A percentile compares a stretch with the other conserved stretches of the same genome.
phyloP scores from a whole-genome alignment of 2,888 invertebrate species.

The Lobophora halterata region DNA sequence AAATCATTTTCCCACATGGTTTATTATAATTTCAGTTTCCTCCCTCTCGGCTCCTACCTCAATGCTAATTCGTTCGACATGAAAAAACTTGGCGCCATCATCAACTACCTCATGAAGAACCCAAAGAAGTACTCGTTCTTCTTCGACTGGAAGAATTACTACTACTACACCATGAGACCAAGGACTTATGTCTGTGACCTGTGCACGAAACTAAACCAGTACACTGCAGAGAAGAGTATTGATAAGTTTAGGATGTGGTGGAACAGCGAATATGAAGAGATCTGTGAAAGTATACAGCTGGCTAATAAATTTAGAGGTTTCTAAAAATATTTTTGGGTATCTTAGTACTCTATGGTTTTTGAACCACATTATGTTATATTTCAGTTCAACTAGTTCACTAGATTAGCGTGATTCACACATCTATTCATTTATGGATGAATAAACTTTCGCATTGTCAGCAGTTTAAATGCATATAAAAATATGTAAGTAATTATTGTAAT shows the following conservation, averaged over 20 bases:
- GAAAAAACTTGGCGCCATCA: slow-evolving; percentile 56
- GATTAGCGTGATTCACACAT: too few species aligned
- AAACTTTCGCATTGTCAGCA: too few species aligned
- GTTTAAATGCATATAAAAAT: too few species aligned
- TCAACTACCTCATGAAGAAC: slow-evolving; percentile 59
- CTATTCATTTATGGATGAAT: too few species aligned
- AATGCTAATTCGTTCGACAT: slow-evolving; percentile 51
- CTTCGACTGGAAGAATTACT: slow-evolving; percentile 68
- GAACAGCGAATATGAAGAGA: slow-evolving; percentile 49
- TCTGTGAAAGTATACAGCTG: slow-evolving; percentile 45
- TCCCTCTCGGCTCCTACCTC: slow-evolving; percentile 65
- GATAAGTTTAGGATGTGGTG: slow-evolving; percentile 57
- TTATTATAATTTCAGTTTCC: slow-evolving; percentile 48
- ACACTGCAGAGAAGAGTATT: slow-evolving; percentile 25
- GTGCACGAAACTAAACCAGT: slow-evolving; percentile 52
- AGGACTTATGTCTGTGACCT: slow-evolving; percentile 54
- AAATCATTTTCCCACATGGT: not conserved
- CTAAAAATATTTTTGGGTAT: slow-evolving; percentile 1
- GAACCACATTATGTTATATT: slow-evolving; percentile 5
- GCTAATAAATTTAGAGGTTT: slow-evolving; percentile 37
- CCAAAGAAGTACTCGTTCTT: slow-evolving; percentile 52
- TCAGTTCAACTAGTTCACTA: too few species aligned
- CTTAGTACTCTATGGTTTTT: slow-evolving; percentile 1
- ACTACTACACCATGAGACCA: slow-evolving; percentile 47
- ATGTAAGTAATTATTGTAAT: too few species aligned